These are phyloP conservation scores for Anguilla obscura DNA, from an alignment of 2,797 vertebrate genomes.

Conservation along the genomic window DNA sequence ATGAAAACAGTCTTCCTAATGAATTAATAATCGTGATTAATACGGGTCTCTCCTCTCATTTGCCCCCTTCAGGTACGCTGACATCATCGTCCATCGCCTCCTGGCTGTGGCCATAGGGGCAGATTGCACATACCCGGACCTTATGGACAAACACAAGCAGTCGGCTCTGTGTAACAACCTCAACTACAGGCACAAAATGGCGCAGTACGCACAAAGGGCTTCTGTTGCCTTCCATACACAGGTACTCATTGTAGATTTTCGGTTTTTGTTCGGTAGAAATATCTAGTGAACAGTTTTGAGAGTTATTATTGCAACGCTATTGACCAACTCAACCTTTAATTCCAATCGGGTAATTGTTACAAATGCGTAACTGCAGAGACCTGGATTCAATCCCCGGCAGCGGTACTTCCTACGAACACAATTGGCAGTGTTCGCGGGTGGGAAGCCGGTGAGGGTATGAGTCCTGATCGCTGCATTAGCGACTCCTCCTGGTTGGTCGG, in stretches of 20 bases:
- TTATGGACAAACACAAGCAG: conserved; percentile 94
- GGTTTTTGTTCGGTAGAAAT: neutral
- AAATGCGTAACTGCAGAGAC: too few species aligned
- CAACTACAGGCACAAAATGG: conserved; percentile 98
- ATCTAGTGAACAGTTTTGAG: neutral
- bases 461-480: too few species aligned
- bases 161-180: conserved; percentile 91
- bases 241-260: conserved; percentile 55
- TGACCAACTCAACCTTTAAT: neutral
- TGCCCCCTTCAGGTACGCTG: conserved; percentile 79
- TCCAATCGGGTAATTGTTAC: neutral
- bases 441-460: too few species aligned
- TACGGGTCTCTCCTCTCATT: neutral
- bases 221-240: conserved; percentile 97
- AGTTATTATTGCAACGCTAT: neutral
- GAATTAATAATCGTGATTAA: neutral
- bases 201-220: conserved; percentile 93
- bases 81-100: conserved; percentile 93
- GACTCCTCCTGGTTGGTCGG: too few species aligned
- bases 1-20: too few species aligned
- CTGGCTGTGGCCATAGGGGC: conserved; percentile 88
- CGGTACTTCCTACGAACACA: too few species aligned
- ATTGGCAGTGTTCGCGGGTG: too few species aligned
- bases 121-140: conserved; percentile 89
- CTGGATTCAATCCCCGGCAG: too few species aligned